These are phyloP conservation scores for Pseudorhiza aurosa DNA, from an alignment of 30 jellyfish, hydroid and myxozoan genomes.

Conservation along the genomic window DNA sequence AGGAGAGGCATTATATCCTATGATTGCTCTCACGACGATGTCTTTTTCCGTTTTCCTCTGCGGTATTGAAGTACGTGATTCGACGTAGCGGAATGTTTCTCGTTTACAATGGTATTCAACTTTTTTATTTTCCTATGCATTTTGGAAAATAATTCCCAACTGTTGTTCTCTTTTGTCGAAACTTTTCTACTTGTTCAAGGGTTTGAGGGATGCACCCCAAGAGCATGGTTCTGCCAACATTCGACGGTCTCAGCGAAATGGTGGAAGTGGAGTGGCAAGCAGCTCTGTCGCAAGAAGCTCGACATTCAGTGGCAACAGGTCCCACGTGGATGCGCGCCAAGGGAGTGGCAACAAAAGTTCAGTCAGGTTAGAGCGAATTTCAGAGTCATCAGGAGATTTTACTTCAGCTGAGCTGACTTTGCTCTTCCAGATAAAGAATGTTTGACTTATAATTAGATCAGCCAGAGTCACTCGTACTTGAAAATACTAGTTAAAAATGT, in stretches of 20 bases:
- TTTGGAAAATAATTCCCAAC: background rate
- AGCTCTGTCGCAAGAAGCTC: conserved; percentile 61
- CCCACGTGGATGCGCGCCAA: conserved; percentile 40
- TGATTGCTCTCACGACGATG: too few species aligned
- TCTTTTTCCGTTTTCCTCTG: too few species aligned
- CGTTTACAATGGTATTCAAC: background rate
- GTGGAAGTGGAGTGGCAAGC: conserved; percentile 54
- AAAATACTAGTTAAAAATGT: too few species aligned
- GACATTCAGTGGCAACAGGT: conserved; percentile 37
- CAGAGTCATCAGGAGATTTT: too few species aligned
- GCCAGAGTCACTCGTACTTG: too few species aligned
- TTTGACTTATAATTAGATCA: too few species aligned
- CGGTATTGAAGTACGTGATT: too few species aligned
- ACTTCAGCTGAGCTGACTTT: too few species aligned
- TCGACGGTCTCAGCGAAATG: conserved; percentile 59
- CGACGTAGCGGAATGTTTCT: too few species aligned
- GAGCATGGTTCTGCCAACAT: conserved; percentile 71
- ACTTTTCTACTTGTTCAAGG: conserved; percentile 22
- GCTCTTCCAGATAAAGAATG: too few species aligned
- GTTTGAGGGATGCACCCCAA: conserved; percentile 83
- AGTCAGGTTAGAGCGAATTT: conserved; percentile 45
- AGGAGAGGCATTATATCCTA: too few species aligned
- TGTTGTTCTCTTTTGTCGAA: too few species aligned
- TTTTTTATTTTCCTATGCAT: background rate
- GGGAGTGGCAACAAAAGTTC: conserved; percentile 50